Evolutionary conservation across 23 tunicate genomes (phyloP).

Genomic region (Trididemnum clinides): DNA sequence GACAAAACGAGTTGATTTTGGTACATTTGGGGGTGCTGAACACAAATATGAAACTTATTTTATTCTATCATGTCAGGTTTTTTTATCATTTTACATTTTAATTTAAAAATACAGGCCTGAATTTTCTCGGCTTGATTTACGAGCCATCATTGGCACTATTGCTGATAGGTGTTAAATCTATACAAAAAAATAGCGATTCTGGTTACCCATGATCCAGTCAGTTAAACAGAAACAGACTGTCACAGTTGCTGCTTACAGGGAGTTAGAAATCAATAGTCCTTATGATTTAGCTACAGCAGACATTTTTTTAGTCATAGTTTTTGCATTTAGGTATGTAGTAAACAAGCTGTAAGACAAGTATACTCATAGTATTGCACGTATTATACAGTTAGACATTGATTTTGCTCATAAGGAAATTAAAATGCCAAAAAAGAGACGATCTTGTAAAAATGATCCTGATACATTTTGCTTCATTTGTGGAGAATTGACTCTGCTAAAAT

Average conservation of each 20-base stretch:
- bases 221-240: conserved; percentile 17
- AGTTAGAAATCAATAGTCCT: neutral
- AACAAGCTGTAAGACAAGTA: conserved; percentile 12
- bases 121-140: too few species aligned
- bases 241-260: conserved; percentile 2
- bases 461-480: conserved; percentile 40
- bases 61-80: too few species aligned
- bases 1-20: too few species aligned
- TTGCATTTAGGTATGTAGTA: conserved; percentile 12
- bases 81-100: too few species aligned
- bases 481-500: conserved; percentile 2
- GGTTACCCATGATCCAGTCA: conserved; percentile 7
- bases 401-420: neutral
- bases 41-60: too few species aligned
- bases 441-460: conserved; percentile 31
- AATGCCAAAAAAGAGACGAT: conserved; percentile 25
- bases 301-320: neutral
- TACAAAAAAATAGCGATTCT: conserved; percentile 4
- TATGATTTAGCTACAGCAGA: conserved; percentile 1
- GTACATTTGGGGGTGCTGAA: too few species aligned
- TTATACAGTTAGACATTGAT: neutral
- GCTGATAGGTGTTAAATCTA: neutral
- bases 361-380: conserved; percentile 8
- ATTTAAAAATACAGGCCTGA: too few species aligned
- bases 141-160: too few species aligned